phyloP scores from a whole-genome alignment of 2,113 vertebrate species.

The Hippolais icterina region DNA sequence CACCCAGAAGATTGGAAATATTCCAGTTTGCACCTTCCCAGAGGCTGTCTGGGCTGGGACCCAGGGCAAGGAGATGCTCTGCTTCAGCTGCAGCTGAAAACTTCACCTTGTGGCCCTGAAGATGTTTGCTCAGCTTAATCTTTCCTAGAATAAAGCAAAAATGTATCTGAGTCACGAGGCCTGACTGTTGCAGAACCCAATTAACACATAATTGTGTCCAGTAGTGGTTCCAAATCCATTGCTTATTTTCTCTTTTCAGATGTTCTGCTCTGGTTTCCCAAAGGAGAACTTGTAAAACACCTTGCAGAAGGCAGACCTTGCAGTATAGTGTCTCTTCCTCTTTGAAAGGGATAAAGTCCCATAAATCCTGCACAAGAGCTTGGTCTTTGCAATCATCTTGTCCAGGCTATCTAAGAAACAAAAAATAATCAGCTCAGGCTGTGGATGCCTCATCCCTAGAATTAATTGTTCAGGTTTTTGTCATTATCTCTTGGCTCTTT shows the following conservation, averaged over 20 bases:
- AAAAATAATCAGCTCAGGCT: conserved; percentile 18
- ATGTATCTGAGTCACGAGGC: not conserved
- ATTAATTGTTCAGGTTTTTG: conserved; percentile 28
- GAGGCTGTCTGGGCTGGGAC: not conserved
- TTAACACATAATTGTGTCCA: not conserved
- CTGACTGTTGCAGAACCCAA: not conserved
- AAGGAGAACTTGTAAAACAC: not conserved
- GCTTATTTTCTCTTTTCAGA: not conserved
- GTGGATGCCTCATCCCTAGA: not conserved
- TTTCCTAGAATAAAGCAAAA: not conserved
- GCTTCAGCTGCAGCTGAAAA: not conserved
- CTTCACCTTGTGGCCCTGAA: not conserved
- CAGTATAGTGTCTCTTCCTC: not conserved
- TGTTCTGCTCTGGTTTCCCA: not conserved
- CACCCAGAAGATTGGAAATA: not conserved
- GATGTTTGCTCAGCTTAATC: not conserved
- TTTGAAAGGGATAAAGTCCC: not conserved
- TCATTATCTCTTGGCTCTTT: conserved; percentile 6
- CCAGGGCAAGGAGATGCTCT: not conserved
- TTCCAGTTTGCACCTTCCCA: not conserved
- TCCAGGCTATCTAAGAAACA: not conserved
- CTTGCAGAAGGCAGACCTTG: not conserved
- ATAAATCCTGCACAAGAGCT: not conserved
- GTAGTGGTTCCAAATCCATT: not conserved
- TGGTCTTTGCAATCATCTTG: not conserved